Base-by-base conservation (phyloP, 2,888 invertebrate species). In the Maniola hyperantus region DNA sequence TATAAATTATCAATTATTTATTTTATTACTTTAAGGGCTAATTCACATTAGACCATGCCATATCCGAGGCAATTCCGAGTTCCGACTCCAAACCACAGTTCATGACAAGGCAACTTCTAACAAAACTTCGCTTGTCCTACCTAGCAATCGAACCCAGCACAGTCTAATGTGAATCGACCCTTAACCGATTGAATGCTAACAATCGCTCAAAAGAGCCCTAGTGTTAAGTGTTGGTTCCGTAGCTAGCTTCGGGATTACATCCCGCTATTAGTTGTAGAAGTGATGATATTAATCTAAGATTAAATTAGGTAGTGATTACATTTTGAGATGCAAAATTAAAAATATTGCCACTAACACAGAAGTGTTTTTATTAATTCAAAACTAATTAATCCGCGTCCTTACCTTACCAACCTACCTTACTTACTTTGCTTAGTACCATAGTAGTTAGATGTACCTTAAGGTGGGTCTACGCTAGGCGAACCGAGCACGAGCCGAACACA, bases 321-420 rank as follows among this genome's bases (percentile, higher is more conserved):
- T 83, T 83, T 81, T 78, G 77, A 85, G 83, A 85, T 77, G 87
- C 86, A 84, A 85, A 78, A 86, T 83, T 69, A 71, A 86, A 88
- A 90, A 82, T 77, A 84, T 83, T 87, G 85, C 87, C 82, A 83
- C 42, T 26, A 42, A 39, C 15, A 6, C 10, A 6, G 11, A 39
- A 44, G 36, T 42, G 1, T 36, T 39, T 42, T 61, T 50, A 15
- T 20, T 50, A 10, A 8, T 36, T 36, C 15, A 10, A 66, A 54
- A 54, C n/a, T n/a, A n/a, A n/a, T n/a, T n/a, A n/a, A n/a, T n/a
- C n/a, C n/a, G n/a, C n/a, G n/a, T n/a, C n/a, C n/a, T n/a, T n/a
- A n/a, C n/a, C n/a, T n/a, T n/a, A n/a, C n/a, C n/a, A n/a, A n/a
- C n/a, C n/a, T n/a, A n/a, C n/a, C n/a, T n/a, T n/a, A n/a, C n/a